Conservation (phyloP, 64 coral and sea anemone genomes). For the Pocillopora damicornis region DNA sequence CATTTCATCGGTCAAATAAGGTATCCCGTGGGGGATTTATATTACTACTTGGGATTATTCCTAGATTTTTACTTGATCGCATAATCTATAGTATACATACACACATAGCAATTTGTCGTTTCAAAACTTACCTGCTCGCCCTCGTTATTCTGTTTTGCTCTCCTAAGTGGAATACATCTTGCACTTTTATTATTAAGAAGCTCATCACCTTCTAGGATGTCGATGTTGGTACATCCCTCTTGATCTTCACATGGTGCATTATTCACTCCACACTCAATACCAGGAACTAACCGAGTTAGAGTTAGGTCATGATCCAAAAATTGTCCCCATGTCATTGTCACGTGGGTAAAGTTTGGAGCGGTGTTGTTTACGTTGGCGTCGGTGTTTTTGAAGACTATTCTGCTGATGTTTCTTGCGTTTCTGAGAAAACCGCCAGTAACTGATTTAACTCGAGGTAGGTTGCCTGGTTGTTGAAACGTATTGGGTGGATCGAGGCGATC, state of each 20-base stretch:
- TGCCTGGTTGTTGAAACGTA: not conserved
- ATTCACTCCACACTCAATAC: slow-evolving; percentile 28
- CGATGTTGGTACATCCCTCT: not conserved
- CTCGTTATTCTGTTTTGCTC: not conserved
- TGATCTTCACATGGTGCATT: not conserved
- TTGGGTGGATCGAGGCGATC: not conserved
- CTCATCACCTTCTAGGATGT: not conserved
- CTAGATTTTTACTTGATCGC: not conserved
- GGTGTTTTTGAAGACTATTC: not conserved
- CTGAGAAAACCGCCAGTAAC: not conserved
- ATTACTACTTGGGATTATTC: not conserved
- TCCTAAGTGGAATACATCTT: not conserved
- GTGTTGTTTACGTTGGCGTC: no score
- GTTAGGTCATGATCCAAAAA: slow-evolving; percentile 63
- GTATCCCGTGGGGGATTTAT: no score
- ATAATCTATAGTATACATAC: no score
- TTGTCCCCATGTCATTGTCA: slow-evolving; percentile 54
- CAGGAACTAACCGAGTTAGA: not conserved
- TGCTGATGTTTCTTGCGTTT: not conserved
- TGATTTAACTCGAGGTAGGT: not conserved
- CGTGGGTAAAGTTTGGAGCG: slow-evolving; percentile 6
- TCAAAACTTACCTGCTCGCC: slow-evolving; percentile 2
- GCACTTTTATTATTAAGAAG: not conserved
- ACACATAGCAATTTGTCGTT: not conserved
- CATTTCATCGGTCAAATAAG: no score